Evolutionary conservation across 92 coral and sea anemone species (phyloP), one percentile per base, ranked within the genome.

Genomic region (Epizoanthus fatuus): DNA sequence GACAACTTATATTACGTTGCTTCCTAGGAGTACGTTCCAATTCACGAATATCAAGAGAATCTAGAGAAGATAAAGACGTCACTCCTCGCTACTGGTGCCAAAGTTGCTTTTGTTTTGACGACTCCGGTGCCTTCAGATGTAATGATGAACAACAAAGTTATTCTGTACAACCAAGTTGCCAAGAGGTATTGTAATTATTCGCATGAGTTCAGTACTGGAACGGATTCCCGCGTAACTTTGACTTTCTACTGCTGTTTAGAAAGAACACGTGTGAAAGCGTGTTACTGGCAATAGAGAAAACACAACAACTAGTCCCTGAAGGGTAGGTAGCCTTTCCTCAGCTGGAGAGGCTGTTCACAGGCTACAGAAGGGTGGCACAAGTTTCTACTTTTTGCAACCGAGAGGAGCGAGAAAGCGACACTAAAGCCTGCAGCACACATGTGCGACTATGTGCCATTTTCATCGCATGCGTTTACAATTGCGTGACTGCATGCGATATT

Each of bases 61-160:
- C 52, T 95, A 12, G 77, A 70, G 63, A 65, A 69, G 51, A 93
- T 95, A 40, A 93, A 93, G 86, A 63, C 52, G 11, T 19, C 81
- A 2, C 86, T 95, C 62, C 73, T 86, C 16, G 83, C 66, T 17
- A 89, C 94, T 29, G 98, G 94, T 2, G 85, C 92, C 38, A 75
- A 77, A 63, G 68, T 95, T 6, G 97, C 91, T 10, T 95, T 91
- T 69, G 90, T 88, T 2, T 83, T 91, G 10, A 90, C 95, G 7
- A 95, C 98, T 2, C 98, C 98, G 14, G 90, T 95, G 7, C 98
- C 98, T 9, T 95, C 66, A 53, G 84, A 68, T 63, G 20, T n/a
- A 15, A 66, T 73, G 6, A n/a, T 69, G 9, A 91, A 95, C 80
- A 49, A 91, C 49, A 83, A 76, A 44, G 91, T 95, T 4, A 60